Conservation (phyloP, 2,797 vertebrate genomes). For the Cygnus olor region DNA sequence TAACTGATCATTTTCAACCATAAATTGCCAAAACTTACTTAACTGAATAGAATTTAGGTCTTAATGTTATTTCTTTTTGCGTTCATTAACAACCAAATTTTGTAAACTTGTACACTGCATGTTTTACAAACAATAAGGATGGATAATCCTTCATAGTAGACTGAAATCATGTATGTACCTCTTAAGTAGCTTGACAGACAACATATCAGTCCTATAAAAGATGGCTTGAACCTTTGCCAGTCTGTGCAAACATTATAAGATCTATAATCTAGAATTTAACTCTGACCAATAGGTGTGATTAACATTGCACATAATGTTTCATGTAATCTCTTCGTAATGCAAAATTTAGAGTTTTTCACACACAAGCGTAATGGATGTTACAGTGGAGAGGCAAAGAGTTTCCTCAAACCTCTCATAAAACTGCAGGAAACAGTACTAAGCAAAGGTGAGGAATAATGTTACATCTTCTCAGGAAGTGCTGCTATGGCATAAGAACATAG, state of each 20-base stretch:
- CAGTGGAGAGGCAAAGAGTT: background rate
- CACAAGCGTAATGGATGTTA: background rate
- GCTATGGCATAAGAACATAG: background rate
- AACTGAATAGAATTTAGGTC: background rate
- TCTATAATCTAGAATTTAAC: background rate
- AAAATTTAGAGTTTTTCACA: background rate
- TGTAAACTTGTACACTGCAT: accelerated
- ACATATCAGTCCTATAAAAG: accelerated
- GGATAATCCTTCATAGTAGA: background rate
- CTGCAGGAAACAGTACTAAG: background rate
- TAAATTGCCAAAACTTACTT: background rate
- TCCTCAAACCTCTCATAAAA: background rate
- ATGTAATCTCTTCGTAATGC: accelerated
- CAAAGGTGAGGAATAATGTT: background rate
- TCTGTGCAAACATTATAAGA: background rate
- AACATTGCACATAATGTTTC: background rate
- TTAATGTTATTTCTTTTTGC: background rate
- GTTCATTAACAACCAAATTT: background rate
- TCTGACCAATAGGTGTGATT: background rate
- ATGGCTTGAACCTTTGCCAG: background rate
- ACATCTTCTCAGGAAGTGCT: background rate
- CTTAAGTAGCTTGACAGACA: background rate
- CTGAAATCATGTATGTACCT: background rate
- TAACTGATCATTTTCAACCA: background rate
- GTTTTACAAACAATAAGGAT: background rate